Evolutionary conservation across 2,113 vertebrate species (phyloP).

Genomic region (Myocastor coypus): DNA sequence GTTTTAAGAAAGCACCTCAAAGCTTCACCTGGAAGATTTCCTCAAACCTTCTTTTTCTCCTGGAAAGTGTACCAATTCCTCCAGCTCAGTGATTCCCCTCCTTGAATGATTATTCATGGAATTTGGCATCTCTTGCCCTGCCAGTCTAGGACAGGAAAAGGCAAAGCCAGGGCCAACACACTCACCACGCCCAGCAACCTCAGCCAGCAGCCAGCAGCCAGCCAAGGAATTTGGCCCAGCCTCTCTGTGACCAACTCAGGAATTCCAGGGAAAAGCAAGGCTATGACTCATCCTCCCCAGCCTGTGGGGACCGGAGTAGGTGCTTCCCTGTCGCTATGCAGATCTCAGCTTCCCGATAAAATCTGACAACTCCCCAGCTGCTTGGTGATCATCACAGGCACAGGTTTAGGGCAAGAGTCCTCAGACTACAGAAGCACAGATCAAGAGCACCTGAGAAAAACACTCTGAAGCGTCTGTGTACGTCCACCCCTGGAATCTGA

Average conservation of each 20-base stretch:
- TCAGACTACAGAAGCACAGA: not conserved
- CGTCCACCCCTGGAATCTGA: not conserved
- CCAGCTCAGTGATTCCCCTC: not conserved
- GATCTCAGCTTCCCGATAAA: not conserved
- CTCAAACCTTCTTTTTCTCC: not conserved
- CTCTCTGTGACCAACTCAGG: not conserved
- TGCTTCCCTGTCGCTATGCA: not conserved
- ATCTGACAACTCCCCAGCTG: not conserved
- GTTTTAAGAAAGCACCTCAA: not conserved
- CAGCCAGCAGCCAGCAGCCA: not conserved
- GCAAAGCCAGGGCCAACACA: not conserved
- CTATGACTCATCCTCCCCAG: not conserved
- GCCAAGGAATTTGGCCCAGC: not conserved
- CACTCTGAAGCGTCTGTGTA: not conserved
- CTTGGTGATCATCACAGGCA: not conserved
- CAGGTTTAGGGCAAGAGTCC: not conserved
- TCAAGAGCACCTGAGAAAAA: not conserved
- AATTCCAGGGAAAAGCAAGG: not conserved
- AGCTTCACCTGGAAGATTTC: slow-evolving; percentile 24
- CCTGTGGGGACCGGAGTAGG: not conserved
- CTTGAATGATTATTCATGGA: not conserved
- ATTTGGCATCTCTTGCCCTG: not conserved
- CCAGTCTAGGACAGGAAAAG: not conserved
- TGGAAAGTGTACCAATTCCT: slow-evolving; percentile 1
- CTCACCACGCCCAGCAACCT: not conserved